Percentiles rank a stretch among this genome's conserved stretches.
These are phyloP conservation scores for Chamaea fasciata DNA, from an alignment of 2,113 vertebrate species.

Conservation along the genomic window DNA sequence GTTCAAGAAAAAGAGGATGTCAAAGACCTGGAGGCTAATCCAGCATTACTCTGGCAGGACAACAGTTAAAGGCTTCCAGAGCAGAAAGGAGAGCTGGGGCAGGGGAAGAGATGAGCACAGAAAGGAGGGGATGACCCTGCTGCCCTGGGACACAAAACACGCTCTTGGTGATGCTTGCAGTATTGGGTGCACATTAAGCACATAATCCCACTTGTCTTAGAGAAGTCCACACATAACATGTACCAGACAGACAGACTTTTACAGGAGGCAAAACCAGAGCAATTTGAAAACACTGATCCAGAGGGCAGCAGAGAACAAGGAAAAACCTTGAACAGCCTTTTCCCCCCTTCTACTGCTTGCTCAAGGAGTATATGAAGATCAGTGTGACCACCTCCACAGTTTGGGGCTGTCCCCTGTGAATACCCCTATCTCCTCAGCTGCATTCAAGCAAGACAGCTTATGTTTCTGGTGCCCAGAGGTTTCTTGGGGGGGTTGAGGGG, in stretches of 20 bases:
- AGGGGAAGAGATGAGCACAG: not conserved
- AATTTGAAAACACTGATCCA: not conserved
- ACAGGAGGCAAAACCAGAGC: not conserved
- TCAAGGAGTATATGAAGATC: not conserved
- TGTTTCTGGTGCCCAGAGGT: not conserved
- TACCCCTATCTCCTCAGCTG: not conserved
- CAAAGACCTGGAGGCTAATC: constrained; percentile 7
- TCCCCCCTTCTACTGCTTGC: not conserved
- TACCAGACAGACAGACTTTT: not conserved
- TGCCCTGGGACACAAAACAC: not conserved
- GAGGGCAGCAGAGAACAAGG: constrained; percentile 8
- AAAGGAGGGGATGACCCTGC: not conserved
- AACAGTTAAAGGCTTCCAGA: not conserved
- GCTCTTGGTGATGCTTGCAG: not conserved
- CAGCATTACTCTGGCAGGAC: not conserved
- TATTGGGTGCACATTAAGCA: not conserved
- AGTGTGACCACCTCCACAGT: rapidly evolving
- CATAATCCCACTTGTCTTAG: not conserved
- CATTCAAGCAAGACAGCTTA: not conserved
- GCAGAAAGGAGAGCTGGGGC: not conserved
- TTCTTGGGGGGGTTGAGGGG: rapidly evolving
- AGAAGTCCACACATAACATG: not conserved
- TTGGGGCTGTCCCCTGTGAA: not conserved
- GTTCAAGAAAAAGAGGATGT: constrained; percentile 47
- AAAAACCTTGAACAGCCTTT: not conserved